A percentile compares a stretch with the other conserved stretches of the same genome.
Conservation (phyloP, 2,113 vertebrate genomes). For the Jaculus jaculus region DNA sequence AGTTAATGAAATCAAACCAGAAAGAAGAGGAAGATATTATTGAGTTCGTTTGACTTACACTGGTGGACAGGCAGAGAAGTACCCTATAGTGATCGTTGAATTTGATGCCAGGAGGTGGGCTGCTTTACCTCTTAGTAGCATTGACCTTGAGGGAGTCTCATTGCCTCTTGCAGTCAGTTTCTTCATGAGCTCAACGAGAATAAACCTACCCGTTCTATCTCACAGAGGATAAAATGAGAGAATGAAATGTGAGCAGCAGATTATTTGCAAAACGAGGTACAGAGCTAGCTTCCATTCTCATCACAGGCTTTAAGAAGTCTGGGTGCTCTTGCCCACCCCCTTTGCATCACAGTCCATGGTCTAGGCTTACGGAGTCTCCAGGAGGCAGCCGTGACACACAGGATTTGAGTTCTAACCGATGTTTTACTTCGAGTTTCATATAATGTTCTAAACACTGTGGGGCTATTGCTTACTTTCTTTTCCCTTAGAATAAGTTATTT, state of each 20-base stretch:
- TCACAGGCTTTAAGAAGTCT: background rate
- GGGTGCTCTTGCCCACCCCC: rapidly evolving
- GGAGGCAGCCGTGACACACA: background rate
- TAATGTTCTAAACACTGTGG: background rate
- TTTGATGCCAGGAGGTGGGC: background rate
- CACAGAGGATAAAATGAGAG: conserved; percentile 5
- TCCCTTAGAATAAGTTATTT: background rate
- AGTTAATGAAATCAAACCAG: conserved; percentile 35
- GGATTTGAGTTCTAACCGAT: background rate
- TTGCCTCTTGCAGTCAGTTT: conserved; percentile 30
- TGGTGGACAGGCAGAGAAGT: background rate
- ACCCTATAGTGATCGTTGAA: background rate
- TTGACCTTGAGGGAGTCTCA: conserved; percentile 47
- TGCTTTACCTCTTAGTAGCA: background rate
- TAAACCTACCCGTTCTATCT: conserved; percentile 37
- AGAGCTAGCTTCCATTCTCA: background rate
- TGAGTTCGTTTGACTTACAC: background rate
- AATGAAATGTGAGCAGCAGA: background rate
- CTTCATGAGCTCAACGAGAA: conserved; percentile 31
- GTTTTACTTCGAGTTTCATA: conserved; percentile 10
- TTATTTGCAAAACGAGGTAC: background rate
- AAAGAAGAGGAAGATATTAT: background rate
- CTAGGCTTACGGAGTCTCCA: background rate
- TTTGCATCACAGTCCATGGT: background rate
- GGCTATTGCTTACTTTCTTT: conserved; percentile 29